A percentile compares a stretch with the other conserved stretches of the same genome.
Conservation (phyloP, 2,113 vertebrate genomes). For the Cavia porcellus region DNA sequence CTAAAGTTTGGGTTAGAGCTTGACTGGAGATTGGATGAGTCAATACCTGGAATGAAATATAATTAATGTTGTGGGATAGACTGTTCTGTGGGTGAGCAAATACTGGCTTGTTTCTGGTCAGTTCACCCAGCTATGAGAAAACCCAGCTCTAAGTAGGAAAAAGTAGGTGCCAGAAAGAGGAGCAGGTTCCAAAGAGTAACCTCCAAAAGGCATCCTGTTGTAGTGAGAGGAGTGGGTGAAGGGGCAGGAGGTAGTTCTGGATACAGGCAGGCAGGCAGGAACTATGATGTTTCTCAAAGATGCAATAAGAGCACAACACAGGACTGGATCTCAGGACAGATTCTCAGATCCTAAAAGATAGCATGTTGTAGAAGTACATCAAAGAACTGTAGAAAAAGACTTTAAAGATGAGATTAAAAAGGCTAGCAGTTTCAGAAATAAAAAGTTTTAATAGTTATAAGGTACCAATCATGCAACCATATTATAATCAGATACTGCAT, state of each 20-base stretch:
- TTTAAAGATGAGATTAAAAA: background rate
- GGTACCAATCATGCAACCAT: background rate
- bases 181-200: background rate
- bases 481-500: background rate
- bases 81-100: background rate
- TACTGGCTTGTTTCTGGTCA: accelerated
- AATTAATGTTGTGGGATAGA: background rate
- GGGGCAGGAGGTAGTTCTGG: background rate
- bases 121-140: background rate
- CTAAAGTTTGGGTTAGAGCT: background rate
- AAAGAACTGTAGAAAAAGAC: background rate
- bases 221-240: background rate
- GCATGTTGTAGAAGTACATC: background rate
- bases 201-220: background rate
- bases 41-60: background rate
- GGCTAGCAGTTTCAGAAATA: background rate
- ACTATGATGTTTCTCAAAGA: background rate
- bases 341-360: background rate
- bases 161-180: background rate
- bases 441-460: background rate
- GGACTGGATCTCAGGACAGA: background rate
- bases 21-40: accelerated
- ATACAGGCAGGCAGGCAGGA: background rate
- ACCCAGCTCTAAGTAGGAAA: background rate
- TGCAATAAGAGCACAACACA: background rate